Conservation (phyloP, 2,888 invertebrate species). For the Oxytorus armatus region DNA sequence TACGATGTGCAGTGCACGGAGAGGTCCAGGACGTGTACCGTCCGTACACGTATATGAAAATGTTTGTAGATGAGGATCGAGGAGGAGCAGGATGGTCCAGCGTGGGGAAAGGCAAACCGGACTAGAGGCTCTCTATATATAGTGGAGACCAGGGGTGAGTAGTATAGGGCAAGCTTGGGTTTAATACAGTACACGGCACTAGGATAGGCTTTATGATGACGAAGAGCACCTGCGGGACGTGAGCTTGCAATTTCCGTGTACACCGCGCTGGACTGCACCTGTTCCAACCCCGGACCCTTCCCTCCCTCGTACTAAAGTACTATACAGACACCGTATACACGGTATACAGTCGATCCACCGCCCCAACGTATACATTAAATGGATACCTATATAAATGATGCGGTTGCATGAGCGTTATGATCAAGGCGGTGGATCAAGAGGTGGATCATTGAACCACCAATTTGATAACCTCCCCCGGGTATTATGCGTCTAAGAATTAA, state of each 20-base stretch:
- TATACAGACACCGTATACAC: constrained; percentile 57
- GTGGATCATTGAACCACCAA: constrained; percentile 33
- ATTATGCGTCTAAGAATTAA: constrained; percentile 26
- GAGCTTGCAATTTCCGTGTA: constrained; percentile 82
- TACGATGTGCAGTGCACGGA: constrained; percentile 50
- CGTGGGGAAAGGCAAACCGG: constrained; percentile 56
- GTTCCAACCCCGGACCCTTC: constrained; percentile 74
- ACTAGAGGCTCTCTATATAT: constrained; percentile 54
- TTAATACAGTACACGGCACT: constrained; percentile 82
- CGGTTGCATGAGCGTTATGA: constrained; percentile 41
- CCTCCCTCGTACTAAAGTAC: constrained; percentile 45
- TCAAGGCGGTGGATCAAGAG: constrained; percentile 31
- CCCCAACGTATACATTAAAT: constrained; percentile 46
- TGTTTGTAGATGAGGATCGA: constrained; percentile 51
- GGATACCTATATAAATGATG: constrained; percentile 43
- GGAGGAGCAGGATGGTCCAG: constrained; percentile 60
- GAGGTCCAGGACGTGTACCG: constrained; percentile 23
- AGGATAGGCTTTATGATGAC: constrained; percentile 84
- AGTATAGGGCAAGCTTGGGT: constrained; percentile 76
- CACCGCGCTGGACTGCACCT: constrained; percentile 79
- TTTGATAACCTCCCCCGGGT: constrained; percentile 9
- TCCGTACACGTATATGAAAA: constrained; percentile 54
- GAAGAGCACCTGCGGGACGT: constrained; percentile 84
- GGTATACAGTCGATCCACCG: constrained; percentile 39
- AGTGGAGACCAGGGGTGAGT: constrained; percentile 54